Evolutionary conservation across 2,888 invertebrate species (phyloP), one percentile per base, ranked within the genome.

Genomic region (Chydorus sphaericus): DNA sequence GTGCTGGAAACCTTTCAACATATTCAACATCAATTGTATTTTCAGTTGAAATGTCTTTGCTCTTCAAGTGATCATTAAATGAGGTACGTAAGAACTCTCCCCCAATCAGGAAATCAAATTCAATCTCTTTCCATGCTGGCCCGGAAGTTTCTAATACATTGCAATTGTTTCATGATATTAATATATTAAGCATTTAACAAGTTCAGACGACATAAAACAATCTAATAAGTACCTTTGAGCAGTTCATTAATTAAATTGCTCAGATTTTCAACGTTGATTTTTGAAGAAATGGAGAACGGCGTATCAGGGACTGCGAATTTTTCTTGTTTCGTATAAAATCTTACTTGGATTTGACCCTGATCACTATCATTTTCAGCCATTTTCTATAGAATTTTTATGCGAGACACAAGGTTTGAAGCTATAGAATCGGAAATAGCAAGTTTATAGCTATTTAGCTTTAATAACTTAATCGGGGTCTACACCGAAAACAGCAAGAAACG

Each of bases 21-120:
- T 96, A 97, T 70, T 97, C 96, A 53, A 97, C 77, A 61, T 88
- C 84, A 61, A 96, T 73, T 10, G 88, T 83, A 55, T 80, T 79
- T 75, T 97, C 96, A 51, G 82, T 81, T 1, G 87, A 86, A 10
- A 84, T 73, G 37, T 78, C 78, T 63, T 82, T 83, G 58, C 85
- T 81, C 59, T 80, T 77, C 56, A 93, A 72, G 69, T 89, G 86
- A 63, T 87, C 84, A 52, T 75, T 72, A 36, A 94, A 71, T 0
- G 82, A 70, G 1, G 78, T 70, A 59, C 85, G 77, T 39, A 94
- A 69, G 61, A 92, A 78, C 69, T 92, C 89, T n/a, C 83, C 85
- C 61, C 79, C 77, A 54, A 90, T 80, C 54, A 94, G 71, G 67
- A 93, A 93, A 71, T 94, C 93, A 73, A 94, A 94, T 60, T 86